These are phyloP conservation scores for Damaliscus lunatus DNA, from an alignment of 2,113 vertebrate genomes.

Conservation along the genomic window DNA sequence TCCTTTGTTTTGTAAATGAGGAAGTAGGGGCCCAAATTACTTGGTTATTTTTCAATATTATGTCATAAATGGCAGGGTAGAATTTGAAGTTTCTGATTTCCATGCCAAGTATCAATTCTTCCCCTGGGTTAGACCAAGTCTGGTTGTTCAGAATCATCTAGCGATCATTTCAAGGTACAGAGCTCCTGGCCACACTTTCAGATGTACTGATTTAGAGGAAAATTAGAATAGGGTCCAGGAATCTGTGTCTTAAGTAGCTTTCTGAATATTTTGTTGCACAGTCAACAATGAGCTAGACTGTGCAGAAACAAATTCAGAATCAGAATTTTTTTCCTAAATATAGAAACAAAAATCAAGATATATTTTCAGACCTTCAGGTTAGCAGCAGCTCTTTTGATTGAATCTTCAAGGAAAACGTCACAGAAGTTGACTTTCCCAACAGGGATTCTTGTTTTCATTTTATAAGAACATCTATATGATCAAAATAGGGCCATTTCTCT, in stretches of 20 bases:
- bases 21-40: neutral
- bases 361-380: neutral
- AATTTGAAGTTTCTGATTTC: neutral
- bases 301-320: neutral
- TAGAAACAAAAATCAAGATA: neutral
- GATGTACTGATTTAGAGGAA: neutral
- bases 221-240: neutral
- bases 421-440: neutral
- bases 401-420: neutral
- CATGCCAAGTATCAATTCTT: neutral
- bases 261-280: neutral
- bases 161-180: neutral
- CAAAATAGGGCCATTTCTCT: neutral
- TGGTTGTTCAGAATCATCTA: neutral
- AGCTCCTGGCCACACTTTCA: neutral
- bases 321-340: neutral
- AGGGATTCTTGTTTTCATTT: neutral
- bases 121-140: neutral
- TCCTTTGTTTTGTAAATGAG: conserved; percentile 8
- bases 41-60: conserved; percentile 4
- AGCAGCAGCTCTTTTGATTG: neutral
- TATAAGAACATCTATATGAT: neutral
- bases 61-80: neutral
- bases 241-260: neutral
- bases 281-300: neutral